A percentile compares a stretch with the other conserved stretches of the same genome.
These are phyloP conservation scores for Mormyrops boulengeri DNA, from an alignment of 2,797 vertebrate genomes.

Conservation along the genomic window DNA sequence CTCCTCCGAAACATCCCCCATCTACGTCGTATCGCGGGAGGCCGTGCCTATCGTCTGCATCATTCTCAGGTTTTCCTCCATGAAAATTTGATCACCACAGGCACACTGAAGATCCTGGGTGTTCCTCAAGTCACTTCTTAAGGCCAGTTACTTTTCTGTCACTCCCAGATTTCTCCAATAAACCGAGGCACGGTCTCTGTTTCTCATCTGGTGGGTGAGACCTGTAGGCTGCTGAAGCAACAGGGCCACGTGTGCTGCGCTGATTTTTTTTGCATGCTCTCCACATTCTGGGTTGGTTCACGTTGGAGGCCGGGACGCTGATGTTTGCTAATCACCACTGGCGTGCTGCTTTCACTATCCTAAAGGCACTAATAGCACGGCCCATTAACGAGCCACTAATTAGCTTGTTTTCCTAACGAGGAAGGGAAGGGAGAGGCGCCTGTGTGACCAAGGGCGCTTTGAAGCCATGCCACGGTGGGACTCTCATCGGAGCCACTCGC, in stretches of 20 bases:
- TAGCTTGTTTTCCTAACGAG: constrained; percentile 58
- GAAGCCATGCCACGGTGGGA: constrained; percentile 31
- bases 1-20: neutral
- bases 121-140: neutral
- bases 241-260: neutral
- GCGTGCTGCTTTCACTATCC: constrained; percentile 28
- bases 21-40: neutral
- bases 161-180: neutral
- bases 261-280: neutral
- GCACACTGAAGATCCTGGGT: neutral
- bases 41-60: neutral
- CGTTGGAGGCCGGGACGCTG: neutral
- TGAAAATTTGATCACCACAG: neutral
- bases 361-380: constrained; percentile 45
- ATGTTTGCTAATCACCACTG: constrained; percentile 21
- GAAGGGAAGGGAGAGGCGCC: constrained; percentile 37
- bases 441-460: constrained; percentile 32
- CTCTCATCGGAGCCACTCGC: constrained; percentile 28
- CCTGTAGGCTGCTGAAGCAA: neutral
- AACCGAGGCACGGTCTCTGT: neutral
- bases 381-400: constrained; percentile 60
- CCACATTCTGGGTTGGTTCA: neutral
- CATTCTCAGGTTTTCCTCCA: neutral
- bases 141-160: neutral
- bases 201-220: neutral